These are phyloP conservation scores for Eristalis tenax DNA, from an alignment of 2,888 invertebrate genomes.

Conservation along the genomic window DNA sequence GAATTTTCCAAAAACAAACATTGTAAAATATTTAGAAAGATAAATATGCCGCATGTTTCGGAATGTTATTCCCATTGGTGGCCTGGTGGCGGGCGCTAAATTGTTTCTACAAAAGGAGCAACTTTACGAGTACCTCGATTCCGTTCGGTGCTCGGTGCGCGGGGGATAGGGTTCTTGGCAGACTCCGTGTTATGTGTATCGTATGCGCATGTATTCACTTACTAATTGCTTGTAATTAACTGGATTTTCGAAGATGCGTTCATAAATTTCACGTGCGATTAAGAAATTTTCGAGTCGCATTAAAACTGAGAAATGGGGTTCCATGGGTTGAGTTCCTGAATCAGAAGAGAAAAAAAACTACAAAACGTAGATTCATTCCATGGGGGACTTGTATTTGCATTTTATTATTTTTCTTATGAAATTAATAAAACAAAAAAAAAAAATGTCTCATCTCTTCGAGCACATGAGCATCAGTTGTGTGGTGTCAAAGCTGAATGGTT, in stretches of 20 bases:
- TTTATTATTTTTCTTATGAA: no score
- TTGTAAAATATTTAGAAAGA: constrained; percentile 68
- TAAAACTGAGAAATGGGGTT: neutral
- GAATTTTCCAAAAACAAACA: constrained; percentile 70
- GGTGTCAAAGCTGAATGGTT: neutral
- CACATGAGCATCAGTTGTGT: neutral
- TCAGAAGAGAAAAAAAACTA: no score
- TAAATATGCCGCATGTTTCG: constrained; percentile 48
- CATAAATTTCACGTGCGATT: constrained; percentile 40
- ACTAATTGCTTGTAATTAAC: constrained; percentile 57
- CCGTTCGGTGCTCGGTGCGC: constrained; percentile 11
- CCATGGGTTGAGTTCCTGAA: no score
- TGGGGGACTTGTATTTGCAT: no score
- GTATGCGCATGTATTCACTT: constrained; percentile 26
- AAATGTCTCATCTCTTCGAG: no score
- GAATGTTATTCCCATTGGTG: constrained; percentile 24
- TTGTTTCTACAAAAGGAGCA: constrained; percentile 13
- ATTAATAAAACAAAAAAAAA: no score
- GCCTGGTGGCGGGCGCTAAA: neutral
- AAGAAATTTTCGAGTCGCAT: constrained; percentile 17
- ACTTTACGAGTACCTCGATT: constrained; percentile 43
- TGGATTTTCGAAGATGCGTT: constrained; percentile 50
- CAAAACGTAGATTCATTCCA: no score
- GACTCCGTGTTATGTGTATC: constrained; percentile 2
- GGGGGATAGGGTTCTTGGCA: neutral